Evolutionary conservation across 2,113 vertebrate genomes (phyloP), one percentile per base, ranked within the genome.

Genomic region (Urocitellus parryii): DNA sequence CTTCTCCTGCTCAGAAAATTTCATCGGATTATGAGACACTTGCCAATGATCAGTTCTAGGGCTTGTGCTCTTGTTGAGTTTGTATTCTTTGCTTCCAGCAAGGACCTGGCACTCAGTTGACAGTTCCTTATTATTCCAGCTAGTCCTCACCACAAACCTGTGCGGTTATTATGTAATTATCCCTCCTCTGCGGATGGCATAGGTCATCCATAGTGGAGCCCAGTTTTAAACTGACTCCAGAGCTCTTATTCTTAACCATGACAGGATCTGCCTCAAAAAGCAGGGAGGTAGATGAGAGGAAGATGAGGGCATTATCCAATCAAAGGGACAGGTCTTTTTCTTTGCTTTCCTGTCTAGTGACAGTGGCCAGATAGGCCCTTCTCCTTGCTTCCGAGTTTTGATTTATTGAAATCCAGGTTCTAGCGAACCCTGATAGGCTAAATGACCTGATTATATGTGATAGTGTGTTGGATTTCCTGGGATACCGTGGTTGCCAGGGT

Each of bases 401-500:
- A 82, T 92, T 95, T 68, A 16, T 34, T 9, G 73, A 92, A 74
- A 51, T 85, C 73, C 56, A 70, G 87, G 77, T 83, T 88, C 20
- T n/a, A 3, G 2, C 70, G 3, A 78, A 51, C 80, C 32, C 56
- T 73, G 27, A 73, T n/a, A 81, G 68, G 91, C 20, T 94, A 81
- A 37, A 37, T 25, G 34, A 58, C 81, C 74, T 85, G 16, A 76
- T 39, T 88, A 42, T n/a, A 39, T 85, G 8, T 12, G 12, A 0
- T 70, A 42, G 48, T 97, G 84, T 89, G 5, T 87, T 95, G 97
- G 48, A 84, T 94, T 97, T 97, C 24, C 42, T 94, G 78, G 48
- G 90, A 24, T 2, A 22, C 29, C 37, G 11, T 20, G 8, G 88
- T 96, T 94, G 53, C 68, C 61, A 77, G 67, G 48, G 16, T 51